Base-by-base conservation (phyloP, 2,888 invertebrate species). In the Pollenia griseotomentosa region DNA sequence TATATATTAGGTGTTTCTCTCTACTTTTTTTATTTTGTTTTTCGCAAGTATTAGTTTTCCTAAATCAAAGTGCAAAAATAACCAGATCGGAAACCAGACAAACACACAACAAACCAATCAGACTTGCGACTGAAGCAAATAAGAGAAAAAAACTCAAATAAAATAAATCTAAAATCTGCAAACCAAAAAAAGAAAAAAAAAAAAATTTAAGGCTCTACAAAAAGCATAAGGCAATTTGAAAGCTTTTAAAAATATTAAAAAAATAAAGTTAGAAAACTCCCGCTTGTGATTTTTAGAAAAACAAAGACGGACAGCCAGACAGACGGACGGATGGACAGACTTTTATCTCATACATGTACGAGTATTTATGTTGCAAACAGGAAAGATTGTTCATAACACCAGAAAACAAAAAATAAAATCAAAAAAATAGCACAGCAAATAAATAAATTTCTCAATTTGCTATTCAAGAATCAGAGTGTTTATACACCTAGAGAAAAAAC, bases 241-340 rank as follows among this genome's bases (percentile, higher is more conserved):
- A 82, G 87, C 87, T 87, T 87, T 87, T 84, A 84, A 75, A 84
- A 84, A 57, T 78, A 87, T 87, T 84, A 87, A 78, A 78, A 77
- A 84, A 80, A 61, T 42, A 59, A 53, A 59, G 11, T 5, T 9
- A 51, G 33, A 40, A 59, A 83, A 83, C 77, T 84, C 87, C 87
- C 84, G 84, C 84, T 78, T 78, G 81, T 53, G 63, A 75, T 53
- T 44, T 70, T 70, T 40, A 10, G 61, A 33, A 7, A 48, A 23
- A 63, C 16, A 51, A 51, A 77, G 55, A 73, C 46, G 12, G 33
- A 63, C 57, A 44, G 40, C 44, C 44, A 40, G 44, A 81, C 33
- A 46, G 55, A 55, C 51, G 4, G 23, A 44, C 44, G 9, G 59
- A 55, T 55, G 48, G 12, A 68, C 48, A n/a, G 33, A 33, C 33